Evolutionary conservation across 2,888 invertebrate genomes (phyloP).

Genomic region (Drosophila eohydei): DNA sequence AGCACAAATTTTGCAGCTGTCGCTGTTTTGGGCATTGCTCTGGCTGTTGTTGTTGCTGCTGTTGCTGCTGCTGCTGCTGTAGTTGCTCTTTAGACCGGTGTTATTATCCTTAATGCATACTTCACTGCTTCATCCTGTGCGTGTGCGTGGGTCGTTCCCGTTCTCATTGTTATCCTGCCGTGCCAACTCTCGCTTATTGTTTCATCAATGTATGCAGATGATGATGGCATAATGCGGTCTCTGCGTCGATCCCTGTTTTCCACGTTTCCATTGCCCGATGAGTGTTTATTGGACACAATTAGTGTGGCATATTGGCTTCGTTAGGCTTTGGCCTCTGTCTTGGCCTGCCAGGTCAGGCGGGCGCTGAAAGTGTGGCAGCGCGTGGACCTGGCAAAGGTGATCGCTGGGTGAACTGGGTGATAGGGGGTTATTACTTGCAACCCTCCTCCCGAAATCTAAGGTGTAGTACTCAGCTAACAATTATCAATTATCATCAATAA

Average conservation of each 20-base stretch:
- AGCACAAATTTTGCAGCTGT: conserved; percentile 83
- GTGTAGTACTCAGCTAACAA: conserved; percentile 10
- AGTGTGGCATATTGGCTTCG: conserved; percentile 75
- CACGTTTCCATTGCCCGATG: conserved; percentile 48
- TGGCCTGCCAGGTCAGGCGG: conserved; percentile 41
- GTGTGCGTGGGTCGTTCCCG: conserved; percentile 70
- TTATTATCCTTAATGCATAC: conserved; percentile 81
- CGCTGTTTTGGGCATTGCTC: conserved; percentile 72
- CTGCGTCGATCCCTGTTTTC: conserved; percentile 21
- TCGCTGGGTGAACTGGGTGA: conserved; percentile 24
- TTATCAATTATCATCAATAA: conserved; percentile 37
- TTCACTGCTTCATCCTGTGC: conserved; percentile 76
- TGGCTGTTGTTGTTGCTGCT: conserved; percentile 34
- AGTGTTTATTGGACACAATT: conserved; percentile 80
- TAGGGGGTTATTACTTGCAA: conserved; percentile 21
- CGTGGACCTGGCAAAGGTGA: conserved; percentile 42
- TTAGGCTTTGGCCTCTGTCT: conserved; percentile 33
- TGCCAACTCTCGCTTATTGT: conserved; percentile 78
- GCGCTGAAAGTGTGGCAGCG: conserved; percentile 66
- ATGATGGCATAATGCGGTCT: conserved; percentile 74
- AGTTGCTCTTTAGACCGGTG: conserved; percentile 74
- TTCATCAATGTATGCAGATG: conserved; percentile 80
- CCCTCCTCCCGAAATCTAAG: conserved; percentile 36
- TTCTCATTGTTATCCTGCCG: conserved; percentile 74
- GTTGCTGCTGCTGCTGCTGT: conserved; percentile 42